Base-by-base conservation (phyloP, 1,140 invertebrate genomes). In the Ptiloglossa arizonensis region DNA sequence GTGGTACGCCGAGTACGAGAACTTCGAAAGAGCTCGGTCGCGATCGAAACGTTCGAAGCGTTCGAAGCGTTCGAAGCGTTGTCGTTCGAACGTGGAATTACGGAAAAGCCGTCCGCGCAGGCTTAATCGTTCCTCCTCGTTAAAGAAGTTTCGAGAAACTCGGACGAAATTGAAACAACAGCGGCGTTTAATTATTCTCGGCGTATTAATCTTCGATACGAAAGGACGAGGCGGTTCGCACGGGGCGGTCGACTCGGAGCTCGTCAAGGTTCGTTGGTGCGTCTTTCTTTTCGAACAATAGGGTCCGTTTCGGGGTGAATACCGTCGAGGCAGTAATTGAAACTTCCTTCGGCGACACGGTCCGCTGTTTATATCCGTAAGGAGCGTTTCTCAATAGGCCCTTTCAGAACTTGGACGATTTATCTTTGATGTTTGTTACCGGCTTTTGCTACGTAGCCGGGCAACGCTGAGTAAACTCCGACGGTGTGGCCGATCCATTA, bases 401-500 rank as follows among this genome's bases (percentile, higher is more conserved):
- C 52, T 22, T 32, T 29, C 74, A 24, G 60, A 88, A 88, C 87
- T 88, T 87, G 52, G 73, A 82, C 86, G 70, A 88, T 88, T 87
- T 88, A 88, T 88, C 87, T 88, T 88, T 86, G 84, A 86, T 87
- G 73, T 86, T 86, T 81, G 87, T 69, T 81, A 27, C 73, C 69
- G 77, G 66, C 46, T 70, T 41, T 72, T 64, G 59, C 62, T 71
- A 76, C 71, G 46, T 74, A 78, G 24, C 60, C 35, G 57, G 24
- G 56, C 75, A 71, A 41, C 75, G 59, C 52, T 67, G 63, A 81
- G 82, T 72, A 87, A 88, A 82, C 87, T 86, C 76, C 79, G 72
- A 87, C 85, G 73, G 80, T 64, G 62, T 80, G 70, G 86, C 85
- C 87, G 81, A 87, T 88, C 87, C 86, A 87, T 88, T 88, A 88